Base-by-base conservation (phyloP, 2,113 vertebrate species). In the Formicarius rufipectus region DNA sequence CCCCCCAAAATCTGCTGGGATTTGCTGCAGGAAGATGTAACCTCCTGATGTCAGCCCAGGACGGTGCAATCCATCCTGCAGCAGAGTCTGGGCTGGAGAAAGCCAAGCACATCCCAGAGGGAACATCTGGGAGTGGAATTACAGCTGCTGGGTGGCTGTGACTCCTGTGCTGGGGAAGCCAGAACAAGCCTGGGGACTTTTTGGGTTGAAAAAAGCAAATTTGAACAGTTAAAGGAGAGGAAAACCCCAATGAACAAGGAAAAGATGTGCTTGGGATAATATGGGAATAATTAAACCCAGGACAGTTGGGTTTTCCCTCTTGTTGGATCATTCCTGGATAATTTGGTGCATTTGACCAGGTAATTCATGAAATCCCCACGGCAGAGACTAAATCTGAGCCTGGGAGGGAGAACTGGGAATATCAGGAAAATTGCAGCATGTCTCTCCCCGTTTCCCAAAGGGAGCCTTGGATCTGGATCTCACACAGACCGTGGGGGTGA, bases 81-180 rank as follows among this genome's bases (percentile, higher is more conserved):
- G 14, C 18, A 1, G 71, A 50, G 22, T 9, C 31, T 56, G 49
- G 0, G 0, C 49, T 42, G 66, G 53, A 45, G 89, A 90, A 73
- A 30, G 3, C 10, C 0, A 0, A 85, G 82, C 27, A 24, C 73
- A 58, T 56, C 2, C 4, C 53, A 9, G 0, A 1, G 42, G 81
- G 49, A n/a, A 47, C 0, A 0, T 63, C 4, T 35, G 45, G 39
- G 60, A n/a, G 17, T 52, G 49, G 37, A 67, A 89, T 69, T 23
- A 6, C 3, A 0, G 23, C 33, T 58, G 52, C 39, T 5, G 84
- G 44, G 31, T 53, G 37, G 45, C 5, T 1, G 15, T 23, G 64
- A 23, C 35, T 80, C 60, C 56, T 6, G 2, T 27, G 49, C 6
- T 25, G 33, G 33, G 47, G 4, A 0, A 30, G 39, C 56, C 1